These are phyloP conservation scores for Brachionus rubens DNA, from an alignment of 1,140 invertebrate species.

Conservation along the genomic window DNA sequence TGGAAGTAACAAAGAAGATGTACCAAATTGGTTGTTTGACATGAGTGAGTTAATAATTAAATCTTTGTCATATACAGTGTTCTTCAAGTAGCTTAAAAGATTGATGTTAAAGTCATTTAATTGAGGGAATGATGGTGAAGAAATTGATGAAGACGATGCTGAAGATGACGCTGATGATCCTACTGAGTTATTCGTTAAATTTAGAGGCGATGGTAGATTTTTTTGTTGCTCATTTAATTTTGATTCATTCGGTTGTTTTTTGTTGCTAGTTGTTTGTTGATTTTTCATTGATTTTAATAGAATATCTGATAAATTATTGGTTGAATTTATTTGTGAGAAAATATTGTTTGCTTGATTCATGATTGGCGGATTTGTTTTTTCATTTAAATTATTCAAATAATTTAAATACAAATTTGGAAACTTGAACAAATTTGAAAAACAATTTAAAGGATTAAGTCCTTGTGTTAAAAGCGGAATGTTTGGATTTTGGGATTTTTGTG, in stretches of 20 bases:
- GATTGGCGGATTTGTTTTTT: background rate
- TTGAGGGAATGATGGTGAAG: background rate
- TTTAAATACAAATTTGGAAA: conserved; percentile 31
- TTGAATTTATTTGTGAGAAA: background rate
- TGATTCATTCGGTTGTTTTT: background rate
- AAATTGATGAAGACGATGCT: conserved; percentile 1
- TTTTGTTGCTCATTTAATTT: background rate
- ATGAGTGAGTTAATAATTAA: background rate
- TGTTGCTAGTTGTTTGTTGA: background rate
- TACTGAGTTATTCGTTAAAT: background rate
- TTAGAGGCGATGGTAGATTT: conserved; percentile 15
- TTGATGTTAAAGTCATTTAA: conserved; percentile 9
- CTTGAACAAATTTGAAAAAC: conserved; percentile 15
- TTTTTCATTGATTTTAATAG: conserved; percentile 11
- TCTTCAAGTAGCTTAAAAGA: background rate
- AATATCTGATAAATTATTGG: background rate
- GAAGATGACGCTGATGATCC: conserved; percentile 1
- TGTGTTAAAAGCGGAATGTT: background rate
- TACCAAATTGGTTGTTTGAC: background rate
- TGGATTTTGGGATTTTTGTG: background rate
- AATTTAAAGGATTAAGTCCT: conserved; percentile 6
- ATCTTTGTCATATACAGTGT: background rate
- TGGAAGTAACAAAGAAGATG: background rate
- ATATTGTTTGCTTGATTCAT: background rate
- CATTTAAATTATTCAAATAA: background rate